Conservation (phyloP, 2,113 vertebrate genomes). For the Oreochromis tanganicae region DNA sequence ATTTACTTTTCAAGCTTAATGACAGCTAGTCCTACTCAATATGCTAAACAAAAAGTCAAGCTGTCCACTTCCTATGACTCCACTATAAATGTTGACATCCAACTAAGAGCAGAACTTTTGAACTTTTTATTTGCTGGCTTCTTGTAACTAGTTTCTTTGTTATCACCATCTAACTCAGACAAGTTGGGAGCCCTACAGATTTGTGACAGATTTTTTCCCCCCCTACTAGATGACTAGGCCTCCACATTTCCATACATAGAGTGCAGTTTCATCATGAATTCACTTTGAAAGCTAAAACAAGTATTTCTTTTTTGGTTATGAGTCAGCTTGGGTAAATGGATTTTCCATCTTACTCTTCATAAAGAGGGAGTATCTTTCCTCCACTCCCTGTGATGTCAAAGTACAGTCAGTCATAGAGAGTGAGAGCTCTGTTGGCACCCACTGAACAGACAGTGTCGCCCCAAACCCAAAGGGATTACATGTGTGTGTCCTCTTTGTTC, state of each 20-base stretch:
- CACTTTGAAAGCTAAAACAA: conserved; percentile 36
- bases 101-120: neutral
- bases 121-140: neutral
- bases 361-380: conserved; percentile 52
- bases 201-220: neutral
- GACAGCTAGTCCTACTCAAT: neutral
- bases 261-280: conserved; percentile 31
- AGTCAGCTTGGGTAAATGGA: conserved; percentile 62
- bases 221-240: neutral
- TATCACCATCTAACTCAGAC: neutral
- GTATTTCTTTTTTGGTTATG: conserved; percentile 34
- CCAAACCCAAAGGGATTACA: conserved; percentile 54
- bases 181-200: neutral
- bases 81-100: neutral
- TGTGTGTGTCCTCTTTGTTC: conserved; percentile 65
- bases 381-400: conserved; percentile 54
- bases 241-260: conserved; percentile 51
- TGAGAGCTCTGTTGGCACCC: conserved; percentile 55
- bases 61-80: neutral
- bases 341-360: conserved; percentile 63
- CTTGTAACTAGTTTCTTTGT: neutral
- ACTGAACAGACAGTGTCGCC: conserved; percentile 45
- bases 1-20: neutral
- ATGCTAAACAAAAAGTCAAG: neutral
- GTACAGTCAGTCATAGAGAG: conserved; percentile 46